Evolutionary conservation across 2,888 invertebrate genomes (phyloP), one percentile per base, ranked within the genome.

Genomic region (Hirudinaria manillensis): DNA sequence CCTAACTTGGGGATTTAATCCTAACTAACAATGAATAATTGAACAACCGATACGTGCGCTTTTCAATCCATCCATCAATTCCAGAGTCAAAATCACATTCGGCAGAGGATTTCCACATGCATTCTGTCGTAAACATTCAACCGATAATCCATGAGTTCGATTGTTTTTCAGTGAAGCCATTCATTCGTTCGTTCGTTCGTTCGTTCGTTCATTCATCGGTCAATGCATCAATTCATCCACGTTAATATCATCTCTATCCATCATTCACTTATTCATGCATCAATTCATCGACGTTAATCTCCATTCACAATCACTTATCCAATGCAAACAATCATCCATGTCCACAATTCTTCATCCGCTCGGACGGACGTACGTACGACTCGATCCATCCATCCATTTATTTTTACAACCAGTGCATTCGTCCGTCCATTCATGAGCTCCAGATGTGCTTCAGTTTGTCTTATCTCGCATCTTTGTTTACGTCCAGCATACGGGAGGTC

Each of bases 151-250:
- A n/a, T 61, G 2, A 1, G 19, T 13, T n/a, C 61, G 29, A 21
- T 61, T 61, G 61, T 27, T 7, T 19, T 16, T 29, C 24, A 24
- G n/a, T 61, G 24, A 16, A 56, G 3, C 56, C 13, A 56, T 7
- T 56, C 6, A 56, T 56, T 13, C 13, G 56, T 56, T 27, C 70
- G 7, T 70, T 36, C 32, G 4, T 36, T 38, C 70, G 34, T 36
- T 38, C 70, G 34, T 36, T n/a, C 56, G 13, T 56, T 27, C 56
- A 56, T 56, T 27, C 56, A 56, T 7, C 56, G n/a, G 13, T 56
- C 56, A 3, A 56, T 16, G n/a, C 38, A 70, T 29, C 70, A 32
- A 70, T 34, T 19, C 38, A 70, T 70, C 34, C n/a, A 68, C 34
- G 10, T 19, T 24, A 24, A 24, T 36, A 70, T 3, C 45, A 34